Percentiles rank a stretch among this genome's conserved stretches.
Conservation (phyloP, 1,140 invertebrate genomes). For the Formica exsecta region DNA sequence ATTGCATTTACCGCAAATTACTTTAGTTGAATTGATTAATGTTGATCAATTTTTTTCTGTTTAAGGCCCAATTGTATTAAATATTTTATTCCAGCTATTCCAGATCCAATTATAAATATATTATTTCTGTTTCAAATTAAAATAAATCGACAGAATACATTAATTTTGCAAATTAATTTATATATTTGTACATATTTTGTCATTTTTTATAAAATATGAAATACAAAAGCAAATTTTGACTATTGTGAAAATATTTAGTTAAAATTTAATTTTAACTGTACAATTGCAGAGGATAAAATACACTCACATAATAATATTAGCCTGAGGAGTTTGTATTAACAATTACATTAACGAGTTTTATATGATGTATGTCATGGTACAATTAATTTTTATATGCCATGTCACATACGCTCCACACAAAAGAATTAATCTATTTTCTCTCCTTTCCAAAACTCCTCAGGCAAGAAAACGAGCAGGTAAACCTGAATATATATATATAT, state of each 20-base stretch:
- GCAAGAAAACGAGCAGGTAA: constrained; percentile 77
- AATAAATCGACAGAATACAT: too few relatives aligned
- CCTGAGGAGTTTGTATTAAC: constrained; percentile 59
- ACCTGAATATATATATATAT: constrained; percentile 30
- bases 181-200: too few relatives aligned
- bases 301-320: not conserved
- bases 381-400: not conserved
- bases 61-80: not conserved
- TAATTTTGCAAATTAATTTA: too few relatives aligned
- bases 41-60: not conserved
- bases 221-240: too few relatives aligned
- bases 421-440: constrained; percentile 55
- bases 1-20: not conserved
- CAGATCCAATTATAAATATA: too few relatives aligned
- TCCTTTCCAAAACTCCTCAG: constrained; percentile 73
- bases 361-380: not conserved
- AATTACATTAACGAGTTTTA: not conserved
- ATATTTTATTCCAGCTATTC: not conserved
- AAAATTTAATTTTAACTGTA: too few relatives aligned
- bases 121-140: too few relatives aligned
- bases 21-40: not conserved
- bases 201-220: too few relatives aligned
- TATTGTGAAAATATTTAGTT: too few relatives aligned
- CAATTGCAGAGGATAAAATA: not conserved
- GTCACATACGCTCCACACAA: not conserved